Evolutionary conservation across 2,888 invertebrate genomes (phyloP), one percentile per base, ranked within the genome.

Genomic region (Cremastobaeus sp.): DNA sequence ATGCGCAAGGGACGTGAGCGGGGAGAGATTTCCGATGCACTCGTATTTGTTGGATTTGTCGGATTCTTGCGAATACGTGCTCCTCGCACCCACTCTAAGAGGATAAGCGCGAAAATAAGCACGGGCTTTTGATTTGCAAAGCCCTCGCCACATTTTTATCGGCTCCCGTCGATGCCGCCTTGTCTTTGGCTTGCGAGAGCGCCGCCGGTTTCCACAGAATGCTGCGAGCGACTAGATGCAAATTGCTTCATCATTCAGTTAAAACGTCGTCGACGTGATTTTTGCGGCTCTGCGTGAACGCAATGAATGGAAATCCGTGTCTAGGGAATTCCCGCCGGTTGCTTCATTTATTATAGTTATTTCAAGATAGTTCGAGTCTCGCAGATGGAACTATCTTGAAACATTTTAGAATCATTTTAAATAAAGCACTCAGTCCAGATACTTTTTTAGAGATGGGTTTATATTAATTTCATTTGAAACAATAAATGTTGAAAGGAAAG

Each of bases 41-140:
- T 79, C 80, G 79, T 79, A 82, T 81, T 80, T 79, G 80, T 81
- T 78, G 77, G 79, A 83, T 83, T 83, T 81, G 81, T 81, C 79
- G 81, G 80, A 81, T 83, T 79, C 81, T 74, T 77, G 62, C 48
- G 75, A 41, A 75, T 71, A 78, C 75, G 74, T 76, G 68, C 52
- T 59, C 54, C 52, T 37, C 47, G 39, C 45, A 74, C 66, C 52
- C 45, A 52, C 66, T 68, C 41, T 77, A 70, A 77, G 76, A 73
- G 76, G 77, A 79, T 79, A 76, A 76, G 72, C 68, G 62, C 69
- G 62, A 71, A 75, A 77, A 79, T 77, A 76, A 68, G 62, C 57
- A 57, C 57, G 37, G 17, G 65, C 20, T 71, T 75, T 66, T 71
- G 71, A 75, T 71, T 75, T 57, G 45, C 57, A 50, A 70, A 55